Percentiles rank a stretch among this genome's conserved stretches.
These are phyloP conservation scores for Diarsia mendica DNA, from an alignment of 2,888 invertebrate genomes.

Conservation along the genomic window DNA sequence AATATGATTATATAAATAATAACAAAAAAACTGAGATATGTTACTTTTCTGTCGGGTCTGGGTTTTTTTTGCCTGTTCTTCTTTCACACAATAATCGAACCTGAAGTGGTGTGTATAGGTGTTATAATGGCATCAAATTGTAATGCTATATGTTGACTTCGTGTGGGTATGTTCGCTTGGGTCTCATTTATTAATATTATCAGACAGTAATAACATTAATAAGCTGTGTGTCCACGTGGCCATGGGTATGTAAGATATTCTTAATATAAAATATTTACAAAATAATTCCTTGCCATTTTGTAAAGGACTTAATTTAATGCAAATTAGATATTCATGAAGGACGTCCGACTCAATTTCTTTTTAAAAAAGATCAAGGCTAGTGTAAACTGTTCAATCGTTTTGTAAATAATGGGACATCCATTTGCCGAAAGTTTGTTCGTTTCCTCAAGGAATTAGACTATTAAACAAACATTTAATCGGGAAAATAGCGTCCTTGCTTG, in stretches of 20 bases:
- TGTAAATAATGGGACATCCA: neutral
- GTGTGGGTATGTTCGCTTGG: slow-evolving; percentile 17
- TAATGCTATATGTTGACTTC: neutral
- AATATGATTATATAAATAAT: no score
- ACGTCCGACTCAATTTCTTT: neutral
- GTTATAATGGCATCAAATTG: slow-evolving; percentile 3
- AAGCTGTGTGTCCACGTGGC: slow-evolving; percentile 17
- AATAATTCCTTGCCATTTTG: no score
- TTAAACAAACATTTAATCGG: neutral
- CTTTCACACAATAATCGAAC: slow-evolving; percentile 21
- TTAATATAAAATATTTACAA: neutral
- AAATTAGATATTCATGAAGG: slow-evolving; percentile 6
- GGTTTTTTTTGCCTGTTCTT: no score
- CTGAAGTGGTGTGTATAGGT: neutral
- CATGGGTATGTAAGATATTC: neutral
- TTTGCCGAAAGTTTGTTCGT: neutral
- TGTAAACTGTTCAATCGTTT: no score
- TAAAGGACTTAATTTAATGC: neutral
- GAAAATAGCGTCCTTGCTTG: neutral
- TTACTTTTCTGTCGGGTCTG: no score
- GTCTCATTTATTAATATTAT: slow-evolving; percentile 46
- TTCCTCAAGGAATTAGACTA: neutral
- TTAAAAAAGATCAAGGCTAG: no score
- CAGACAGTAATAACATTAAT: slow-evolving; percentile 43
- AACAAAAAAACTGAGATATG: no score